These are phyloP conservation scores for Takifugu ocellatus DNA, from an alignment of 2,797 vertebrate genomes.

Conservation along the genomic window DNA sequence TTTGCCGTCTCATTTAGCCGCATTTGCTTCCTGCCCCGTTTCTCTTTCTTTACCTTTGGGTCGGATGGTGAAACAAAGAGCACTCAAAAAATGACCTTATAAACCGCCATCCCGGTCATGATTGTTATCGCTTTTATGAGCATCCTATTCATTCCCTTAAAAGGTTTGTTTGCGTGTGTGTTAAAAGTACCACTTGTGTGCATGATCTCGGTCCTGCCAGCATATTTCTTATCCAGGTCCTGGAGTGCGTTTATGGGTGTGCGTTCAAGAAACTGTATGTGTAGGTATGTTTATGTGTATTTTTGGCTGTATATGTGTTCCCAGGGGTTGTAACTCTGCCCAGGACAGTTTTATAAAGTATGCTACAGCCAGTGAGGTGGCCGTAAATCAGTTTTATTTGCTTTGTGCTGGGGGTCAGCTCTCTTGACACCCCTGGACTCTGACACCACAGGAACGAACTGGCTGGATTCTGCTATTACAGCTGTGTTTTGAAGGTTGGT, in stretches of 20 bases:
- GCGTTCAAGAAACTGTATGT: slow-evolving; percentile 1
- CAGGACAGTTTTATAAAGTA: slow-evolving; percentile 77
- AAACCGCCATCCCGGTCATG: background rate
- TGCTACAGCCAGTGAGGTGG: slow-evolving; percentile 56
- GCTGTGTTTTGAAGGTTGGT: slow-evolving; percentile 68
- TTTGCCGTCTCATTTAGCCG: background rate
- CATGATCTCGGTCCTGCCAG: slow-evolving; percentile 8
- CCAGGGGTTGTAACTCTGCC: slow-evolving; percentile 69
- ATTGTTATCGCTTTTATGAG: slow-evolving; percentile 42
- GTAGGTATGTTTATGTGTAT: slow-evolving; percentile 27
- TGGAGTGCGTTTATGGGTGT: slow-evolving; percentile 17
- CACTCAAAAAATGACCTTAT: background rate
- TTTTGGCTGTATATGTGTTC: slow-evolving; percentile 54
- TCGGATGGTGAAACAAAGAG: background rate
- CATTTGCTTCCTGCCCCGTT: background rate
- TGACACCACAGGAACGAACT: slow-evolving; percentile 63
- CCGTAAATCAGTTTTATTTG: slow-evolving; percentile 79
- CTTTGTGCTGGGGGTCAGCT: slow-evolving; percentile 72
- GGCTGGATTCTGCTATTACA: slow-evolving; percentile 66
- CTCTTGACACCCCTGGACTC: slow-evolving; percentile 69
- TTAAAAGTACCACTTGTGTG: slow-evolving; percentile 22
- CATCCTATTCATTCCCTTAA: slow-evolving; percentile 42
- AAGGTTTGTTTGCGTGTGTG: slow-evolving; percentile 45
- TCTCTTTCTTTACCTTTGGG: slow-evolving; percentile 1
- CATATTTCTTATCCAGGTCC: slow-evolving; percentile 34